Conservation (phyloP, 2,888 invertebrate genomes). For the Tenthredo notha region DNA sequence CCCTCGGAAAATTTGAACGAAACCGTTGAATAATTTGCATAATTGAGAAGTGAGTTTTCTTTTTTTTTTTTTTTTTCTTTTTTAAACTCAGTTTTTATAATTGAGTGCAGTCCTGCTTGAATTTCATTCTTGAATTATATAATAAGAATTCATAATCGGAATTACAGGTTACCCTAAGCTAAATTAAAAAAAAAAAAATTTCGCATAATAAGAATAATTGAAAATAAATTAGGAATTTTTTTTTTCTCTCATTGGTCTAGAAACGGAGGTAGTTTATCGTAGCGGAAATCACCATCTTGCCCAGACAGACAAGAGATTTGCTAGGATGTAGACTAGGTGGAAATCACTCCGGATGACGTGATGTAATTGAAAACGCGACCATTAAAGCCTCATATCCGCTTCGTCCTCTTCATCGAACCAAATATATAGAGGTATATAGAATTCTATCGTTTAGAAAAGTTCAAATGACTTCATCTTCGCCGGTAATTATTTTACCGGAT, state of each 20-base stretch:
- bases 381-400: slow-evolving; percentile 49
- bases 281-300: slow-evolving; percentile 36
- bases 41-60: slow-evolving; percentile 21
- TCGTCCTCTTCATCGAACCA: background rate
- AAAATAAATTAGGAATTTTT: background rate
- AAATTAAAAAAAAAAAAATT: slow-evolving; percentile 46
- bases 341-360: slow-evolving; percentile 50
- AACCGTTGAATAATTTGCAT: slow-evolving; percentile 51
- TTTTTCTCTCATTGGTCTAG: background rate
- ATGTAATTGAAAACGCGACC: slow-evolving; percentile 49
- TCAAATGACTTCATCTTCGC: background rate
- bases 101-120: slow-evolving; percentile 37
- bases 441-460: background rate
- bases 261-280: slow-evolving; percentile 44
- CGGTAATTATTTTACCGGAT: background rate
- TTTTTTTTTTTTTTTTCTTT: too few species aligned
- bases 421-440: background rate
- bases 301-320: slow-evolving; percentile 47
- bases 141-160: slow-evolving; percentile 14
- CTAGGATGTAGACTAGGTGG: slow-evolving; percentile 28
- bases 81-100: slow-evolving; percentile 19
- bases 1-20: slow-evolving; percentile 42
- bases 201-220: background rate
- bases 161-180: slow-evolving; percentile 1
- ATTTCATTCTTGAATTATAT: slow-evolving; percentile 34